A percentile compares a stretch with the other conserved stretches of the same genome.
Evolutionary conservation across 1,140 invertebrate species (phyloP).

Genomic region (Lepidurus couesii): DNA sequence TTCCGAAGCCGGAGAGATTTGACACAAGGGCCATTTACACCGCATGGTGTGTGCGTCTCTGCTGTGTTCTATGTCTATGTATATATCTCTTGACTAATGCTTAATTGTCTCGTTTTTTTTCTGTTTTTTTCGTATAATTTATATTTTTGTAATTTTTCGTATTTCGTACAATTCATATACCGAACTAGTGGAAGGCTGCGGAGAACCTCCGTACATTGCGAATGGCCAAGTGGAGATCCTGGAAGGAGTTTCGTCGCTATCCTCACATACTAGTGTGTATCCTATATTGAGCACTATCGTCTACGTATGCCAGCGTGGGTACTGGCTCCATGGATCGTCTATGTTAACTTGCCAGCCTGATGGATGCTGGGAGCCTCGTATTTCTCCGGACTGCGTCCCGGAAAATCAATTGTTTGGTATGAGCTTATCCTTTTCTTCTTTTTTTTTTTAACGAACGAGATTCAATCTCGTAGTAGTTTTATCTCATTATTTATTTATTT

Average conservation of each 20-base stretch:
- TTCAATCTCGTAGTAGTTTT: not conserved
- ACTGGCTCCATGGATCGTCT: conserved; percentile 44
- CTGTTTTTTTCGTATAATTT: conserved; percentile 6
- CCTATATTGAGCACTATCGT: conserved; percentile 43
- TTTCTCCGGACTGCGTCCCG: conserved; percentile 41
- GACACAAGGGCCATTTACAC: not conserved
- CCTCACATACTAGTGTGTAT: conserved; percentile 32
- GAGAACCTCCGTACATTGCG: conserved; percentile 37
- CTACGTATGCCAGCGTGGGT: conserved; percentile 47
- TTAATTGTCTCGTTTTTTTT: not conserved
- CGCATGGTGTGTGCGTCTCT: not conserved
- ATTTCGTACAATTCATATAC: conserved; percentile 31
- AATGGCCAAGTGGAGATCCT: conserved; percentile 36
- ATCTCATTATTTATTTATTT: not conserved
- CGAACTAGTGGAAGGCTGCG: conserved; percentile 39
- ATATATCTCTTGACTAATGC: not conserved
- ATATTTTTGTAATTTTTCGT: not conserved
- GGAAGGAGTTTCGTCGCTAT: not conserved
- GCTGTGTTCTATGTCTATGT: not conserved
- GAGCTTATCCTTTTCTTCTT: conserved; percentile 18
- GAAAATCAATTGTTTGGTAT: conserved; percentile 34
- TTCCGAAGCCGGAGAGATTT: not conserved
- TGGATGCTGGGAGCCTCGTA: conserved; percentile 48
- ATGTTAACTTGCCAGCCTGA: conserved; percentile 44
- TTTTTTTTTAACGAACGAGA: not conserved